A percentile compares a stretch with the other conserved stretches of the same genome.
Evolutionary conservation across 2,797 vertebrate species (phyloP).

Genomic region (Eupleurogrammus muticus): DNA sequence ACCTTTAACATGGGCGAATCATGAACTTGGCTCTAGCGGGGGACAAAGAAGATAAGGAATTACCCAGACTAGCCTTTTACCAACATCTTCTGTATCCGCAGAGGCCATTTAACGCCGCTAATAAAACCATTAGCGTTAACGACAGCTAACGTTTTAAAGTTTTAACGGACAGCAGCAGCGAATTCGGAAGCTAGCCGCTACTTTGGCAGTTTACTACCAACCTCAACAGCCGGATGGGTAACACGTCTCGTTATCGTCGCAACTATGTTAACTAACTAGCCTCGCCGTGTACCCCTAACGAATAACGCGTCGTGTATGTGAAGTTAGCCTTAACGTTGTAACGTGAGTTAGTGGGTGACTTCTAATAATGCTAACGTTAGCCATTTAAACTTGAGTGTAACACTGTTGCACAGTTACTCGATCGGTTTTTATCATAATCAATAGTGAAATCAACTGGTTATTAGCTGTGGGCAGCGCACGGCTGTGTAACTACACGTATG

Average conservation of each 20-base stretch:
- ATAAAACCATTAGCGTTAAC: conserved; percentile 59
- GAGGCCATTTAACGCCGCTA: conserved; percentile 51
- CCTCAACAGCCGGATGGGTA: background rate
- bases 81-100: conserved; percentile 26
- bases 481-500: background rate
- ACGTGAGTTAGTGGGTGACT: conserved; percentile 2
- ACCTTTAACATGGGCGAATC: conserved; percentile 12
- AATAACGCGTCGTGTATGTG: background rate
- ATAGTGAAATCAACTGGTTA: background rate
- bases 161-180: conserved; percentile 68
- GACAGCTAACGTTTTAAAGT: conserved; percentile 71
- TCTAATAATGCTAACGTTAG: conserved; percentile 61
- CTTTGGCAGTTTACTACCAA: conserved; percentile 23
- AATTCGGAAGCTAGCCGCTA: conserved; percentile 51
- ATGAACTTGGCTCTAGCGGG: conserved; percentile 14
- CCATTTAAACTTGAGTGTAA: conserved; percentile 32
- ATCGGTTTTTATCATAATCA: background rate
- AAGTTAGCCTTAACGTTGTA: conserved; percentile 23
- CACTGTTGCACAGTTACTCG: background rate
- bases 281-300: background rate
- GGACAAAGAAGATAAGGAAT: conserved; percentile 34
- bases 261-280: background rate
- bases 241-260: conserved; percentile 13
- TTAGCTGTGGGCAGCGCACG: background rate
- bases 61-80: background rate